These are phyloP conservation scores for Chiloscyllium punctatum DNA, from an alignment of 2,797 vertebrate genomes.

Conservation along the genomic window DNA sequence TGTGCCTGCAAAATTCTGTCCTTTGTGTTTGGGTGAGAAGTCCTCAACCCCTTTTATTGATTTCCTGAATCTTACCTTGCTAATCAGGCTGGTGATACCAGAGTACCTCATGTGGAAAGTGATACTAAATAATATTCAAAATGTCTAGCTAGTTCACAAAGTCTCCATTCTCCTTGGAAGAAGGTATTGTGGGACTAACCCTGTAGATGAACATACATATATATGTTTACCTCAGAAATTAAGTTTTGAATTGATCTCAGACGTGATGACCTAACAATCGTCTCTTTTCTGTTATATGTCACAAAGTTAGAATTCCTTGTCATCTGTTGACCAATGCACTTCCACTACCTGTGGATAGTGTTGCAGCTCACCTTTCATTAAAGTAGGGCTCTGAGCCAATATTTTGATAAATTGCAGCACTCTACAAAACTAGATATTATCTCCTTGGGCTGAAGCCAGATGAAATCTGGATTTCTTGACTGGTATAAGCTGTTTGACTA, in stretches of 20 bases:
- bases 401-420: not conserved
- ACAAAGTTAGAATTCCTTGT: not conserved
- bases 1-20: not conserved
- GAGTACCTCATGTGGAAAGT: not conserved
- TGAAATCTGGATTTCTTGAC: not conserved
- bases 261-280: not conserved
- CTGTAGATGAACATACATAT: not conserved
- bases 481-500: constrained; percentile 8
- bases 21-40: not conserved
- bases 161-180: not conserved
- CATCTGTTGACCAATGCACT: not conserved
- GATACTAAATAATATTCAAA: not conserved
- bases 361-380: not conserved
- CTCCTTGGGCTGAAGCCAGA: not conserved
- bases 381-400: not conserved
- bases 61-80: not conserved
- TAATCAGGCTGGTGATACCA: not conserved
- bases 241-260: not conserved
- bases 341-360: not conserved
- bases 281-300: not conserved
- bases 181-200: too few relatives aligned
- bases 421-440: not conserved
- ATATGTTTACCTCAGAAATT: not conserved
- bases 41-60: not conserved
- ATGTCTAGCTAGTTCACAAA: not conserved